phyloP scores from a whole-genome alignment of 2,113 vertebrate genomes.

The Saimiri boliviensis region DNA sequence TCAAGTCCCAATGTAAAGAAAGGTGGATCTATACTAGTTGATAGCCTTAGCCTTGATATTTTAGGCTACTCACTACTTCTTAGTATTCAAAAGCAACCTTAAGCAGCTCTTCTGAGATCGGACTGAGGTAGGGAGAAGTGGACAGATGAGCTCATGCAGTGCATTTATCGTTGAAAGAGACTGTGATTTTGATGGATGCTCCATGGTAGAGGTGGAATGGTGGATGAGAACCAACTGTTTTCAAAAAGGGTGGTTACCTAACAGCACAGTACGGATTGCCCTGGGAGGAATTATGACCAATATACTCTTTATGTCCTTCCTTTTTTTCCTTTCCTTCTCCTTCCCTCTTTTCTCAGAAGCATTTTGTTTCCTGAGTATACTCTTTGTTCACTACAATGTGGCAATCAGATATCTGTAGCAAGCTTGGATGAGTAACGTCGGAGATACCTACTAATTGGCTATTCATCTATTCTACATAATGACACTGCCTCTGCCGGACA shows the following conservation, averaged over 20 bases:
- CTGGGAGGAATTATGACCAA: not conserved
- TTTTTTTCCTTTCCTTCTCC: not conserved
- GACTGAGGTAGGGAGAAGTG: not conserved
- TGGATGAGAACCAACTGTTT: not conserved
- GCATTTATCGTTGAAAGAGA: not conserved
- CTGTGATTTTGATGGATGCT: not conserved
- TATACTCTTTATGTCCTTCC: no score
- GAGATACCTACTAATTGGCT: not conserved
- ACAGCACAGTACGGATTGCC: not conserved
- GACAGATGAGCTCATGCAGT: not conserved
- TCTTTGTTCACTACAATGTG: not conserved
- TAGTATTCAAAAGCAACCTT: not conserved
- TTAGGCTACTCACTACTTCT: not conserved
- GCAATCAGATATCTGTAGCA: not conserved
- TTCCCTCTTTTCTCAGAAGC: not conserved
- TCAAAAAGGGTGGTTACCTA: not conserved
- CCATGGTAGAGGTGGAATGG: not conserved
- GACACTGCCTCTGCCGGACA: not conserved
- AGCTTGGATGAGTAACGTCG: not conserved
- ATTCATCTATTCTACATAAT: not conserved
- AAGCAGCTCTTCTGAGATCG: not conserved
- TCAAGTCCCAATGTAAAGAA: not conserved
- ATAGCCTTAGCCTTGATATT: not conserved
- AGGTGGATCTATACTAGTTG: not conserved
- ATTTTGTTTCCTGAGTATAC: not conserved